These are phyloP conservation scores for Mungos mungo DNA, from an alignment of 2,113 vertebrate species.

Conservation along the genomic window DNA sequence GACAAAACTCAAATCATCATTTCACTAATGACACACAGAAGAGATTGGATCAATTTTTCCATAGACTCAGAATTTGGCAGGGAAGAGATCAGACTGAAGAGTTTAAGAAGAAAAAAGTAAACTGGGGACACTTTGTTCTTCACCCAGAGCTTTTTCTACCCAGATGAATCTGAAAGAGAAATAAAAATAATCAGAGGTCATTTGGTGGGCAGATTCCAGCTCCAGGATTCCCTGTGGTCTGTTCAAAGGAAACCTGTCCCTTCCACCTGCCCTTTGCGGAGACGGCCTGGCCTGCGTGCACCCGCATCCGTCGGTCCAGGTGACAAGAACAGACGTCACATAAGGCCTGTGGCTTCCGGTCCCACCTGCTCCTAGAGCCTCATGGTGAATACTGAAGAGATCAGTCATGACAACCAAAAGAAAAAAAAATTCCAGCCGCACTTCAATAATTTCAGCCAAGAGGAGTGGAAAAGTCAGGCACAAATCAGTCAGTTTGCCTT, in stretches of 20 bases:
- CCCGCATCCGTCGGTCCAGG: neutral
- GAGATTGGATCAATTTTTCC: conserved; percentile 43
- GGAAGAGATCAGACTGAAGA: neutral
- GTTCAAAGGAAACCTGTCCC: neutral
- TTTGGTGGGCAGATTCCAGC: neutral
- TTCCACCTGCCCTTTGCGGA: neutral
- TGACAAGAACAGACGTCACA: neutral
- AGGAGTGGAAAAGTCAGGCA: neutral
- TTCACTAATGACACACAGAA: conserved; percentile 48
- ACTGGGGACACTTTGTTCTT: neutral
- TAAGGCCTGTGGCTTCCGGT: neutral
- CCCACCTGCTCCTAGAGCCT: neutral
- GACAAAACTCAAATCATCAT: conserved; percentile 13
- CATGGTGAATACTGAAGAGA: neutral
- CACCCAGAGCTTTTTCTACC: neutral
- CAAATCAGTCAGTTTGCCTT: neutral
- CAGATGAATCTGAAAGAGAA: neutral
- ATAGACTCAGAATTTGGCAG: conserved; percentile 48
- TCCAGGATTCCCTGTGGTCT: neutral
- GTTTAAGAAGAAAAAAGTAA: neutral
- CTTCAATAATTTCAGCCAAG: neutral
- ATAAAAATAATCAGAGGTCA: conserved; percentile 34
- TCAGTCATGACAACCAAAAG: neutral
- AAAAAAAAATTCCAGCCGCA: neutral
- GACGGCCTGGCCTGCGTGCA: neutral